Evolutionary conservation across 2,113 vertebrate genomes (phyloP), one percentile per base, ranked within the genome.

Genomic region (Cichladusa arquata): DNA sequence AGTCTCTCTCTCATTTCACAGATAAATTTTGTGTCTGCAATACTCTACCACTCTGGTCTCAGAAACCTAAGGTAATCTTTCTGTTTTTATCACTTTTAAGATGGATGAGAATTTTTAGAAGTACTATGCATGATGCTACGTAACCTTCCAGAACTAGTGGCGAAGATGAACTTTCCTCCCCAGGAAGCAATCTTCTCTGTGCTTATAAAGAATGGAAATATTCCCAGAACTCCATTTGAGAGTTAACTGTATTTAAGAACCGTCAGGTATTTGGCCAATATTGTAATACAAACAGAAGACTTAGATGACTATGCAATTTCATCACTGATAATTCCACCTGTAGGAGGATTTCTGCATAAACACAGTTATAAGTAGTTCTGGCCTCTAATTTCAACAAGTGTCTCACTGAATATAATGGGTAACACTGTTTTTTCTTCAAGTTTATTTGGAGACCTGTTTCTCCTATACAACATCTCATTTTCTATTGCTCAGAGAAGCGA

Each of bases 401-500:
- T 42, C 38, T 73, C 26, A 15, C n/a, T 51, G 12, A 51, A 18
- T n/a, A 6, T 3, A 14, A 60, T 6, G 50, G 22, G 15, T 36
- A 19, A 4, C 25, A 38, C 5, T 18, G 33, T 8, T 73, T 82
- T 64, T 61, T 28, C 8, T 48, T 47, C 36, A 23, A 28, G 38
- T 18, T 45, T 60, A 19, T 54, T 19, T 62, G 9, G 8, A 53
- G 42, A n/a, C 14, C 8, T 36, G 3, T 24, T 66, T 56, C 26
- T 89, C 10, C 42, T 47, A 3, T 3, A 42, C 5, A n/a, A 47
- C 15, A 38, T 25, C 33, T 36, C 18, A 6, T 36, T 79, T 86
- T 22, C 25, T 45, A 12, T 7, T 42, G 28, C 44, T 47, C 5
- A 0, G 5, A 36, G 48, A 31, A 58, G n/a, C 31, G 12, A 0